Evolutionary conservation across 1,140 invertebrate genomes (phyloP), one percentile per base, ranked within the genome.

Genomic region (Drosophila sechellia): DNA sequence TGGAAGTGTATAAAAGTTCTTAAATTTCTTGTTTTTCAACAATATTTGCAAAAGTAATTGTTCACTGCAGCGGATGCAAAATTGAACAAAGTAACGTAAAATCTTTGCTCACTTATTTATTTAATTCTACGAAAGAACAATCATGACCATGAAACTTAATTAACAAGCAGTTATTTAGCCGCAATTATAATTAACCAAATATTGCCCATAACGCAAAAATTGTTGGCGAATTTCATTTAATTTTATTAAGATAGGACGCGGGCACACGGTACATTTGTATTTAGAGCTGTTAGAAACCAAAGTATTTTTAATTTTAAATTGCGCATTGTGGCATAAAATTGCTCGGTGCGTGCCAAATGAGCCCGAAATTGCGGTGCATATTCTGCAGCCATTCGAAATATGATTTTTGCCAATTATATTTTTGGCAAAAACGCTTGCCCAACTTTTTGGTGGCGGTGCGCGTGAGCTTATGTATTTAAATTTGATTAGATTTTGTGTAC

Each of bases 111-210:
- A 35, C 20, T 17, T 15, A 5, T 20, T 25, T 37, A 27, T 31
- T 39, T 43, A 8, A 10, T 15, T 6, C 39, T 11, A 17, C 13
- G 3, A 5, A 60, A 49, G 20, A 5, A 17, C 35, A 15, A 22
- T 31, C 22, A n/a, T 54, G 22, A 46, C 70, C 52, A 60, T 68
- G 48, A 58, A 81, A 65, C 64, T 70, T 86, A 85, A 85, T 85
- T 77, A 79, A 58, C 46, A 72, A 61, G 76, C 74, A 76, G 79
- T 77, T 84, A 84, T 84, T 79, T 76, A 39, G 48, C 76, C 79
- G 59, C 80, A 84, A 84, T 73, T 68, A 76, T 84, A 84, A 84
- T 77, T 69, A 81, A 64, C 57, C 58, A 50, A 64, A 81, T 55
- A 48, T 50, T 20, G 35, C 50, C 52, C 37, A n/a, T 69, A 52